A percentile compares a stretch with the other conserved stretches of the same genome.
phyloP scores from a whole-genome alignment of 2,113 vertebrate genomes.

The Hoplias malabaricus region DNA sequence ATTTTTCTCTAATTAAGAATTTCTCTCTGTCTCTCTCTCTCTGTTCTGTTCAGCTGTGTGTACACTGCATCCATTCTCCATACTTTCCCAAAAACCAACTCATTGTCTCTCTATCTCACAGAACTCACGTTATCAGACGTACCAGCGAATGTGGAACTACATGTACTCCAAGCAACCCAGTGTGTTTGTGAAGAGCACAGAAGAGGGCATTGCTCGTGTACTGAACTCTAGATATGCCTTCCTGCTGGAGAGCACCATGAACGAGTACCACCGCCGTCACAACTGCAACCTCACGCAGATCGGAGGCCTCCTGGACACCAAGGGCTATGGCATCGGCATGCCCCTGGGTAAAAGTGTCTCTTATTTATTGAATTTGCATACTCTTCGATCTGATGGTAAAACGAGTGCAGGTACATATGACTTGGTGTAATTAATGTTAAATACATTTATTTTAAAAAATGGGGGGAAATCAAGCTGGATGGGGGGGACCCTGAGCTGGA shows the following conservation, averaged over 20 bases:
- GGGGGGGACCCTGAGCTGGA: no score
- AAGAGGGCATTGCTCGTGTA: conserved; percentile 85
- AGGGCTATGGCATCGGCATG: conserved; percentile 91
- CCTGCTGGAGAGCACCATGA: conserved; percentile 89
- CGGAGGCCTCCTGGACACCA: conserved; percentile 87
- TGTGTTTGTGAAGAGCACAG: conserved; percentile 88
- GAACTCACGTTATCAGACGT: conserved; percentile 89
- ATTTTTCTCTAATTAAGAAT: conserved; percentile 4
- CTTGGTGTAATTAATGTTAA: no score
- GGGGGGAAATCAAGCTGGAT: no score
- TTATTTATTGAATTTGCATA: no score
- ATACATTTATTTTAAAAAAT: no score
- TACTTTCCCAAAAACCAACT: not conserved
- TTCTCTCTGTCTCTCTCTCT: conserved; percentile 8
- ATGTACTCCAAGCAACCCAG: conserved; percentile 91
- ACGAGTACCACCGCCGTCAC: conserved; percentile 86
- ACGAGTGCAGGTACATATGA: no score
- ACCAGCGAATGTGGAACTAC: conserved; percentile 94
- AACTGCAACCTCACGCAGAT: conserved; percentile 93
- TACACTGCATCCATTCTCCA: no score
- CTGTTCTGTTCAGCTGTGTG: not conserved
- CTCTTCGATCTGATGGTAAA: no score
- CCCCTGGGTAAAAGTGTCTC: conserved; percentile 87
- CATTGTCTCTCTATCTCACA: conserved; percentile 42
- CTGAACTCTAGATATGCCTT: conserved; percentile 89